Evolutionary conservation across 2,888 invertebrate genomes (phyloP).

Genomic region (Poecilus cupreus): DNA sequence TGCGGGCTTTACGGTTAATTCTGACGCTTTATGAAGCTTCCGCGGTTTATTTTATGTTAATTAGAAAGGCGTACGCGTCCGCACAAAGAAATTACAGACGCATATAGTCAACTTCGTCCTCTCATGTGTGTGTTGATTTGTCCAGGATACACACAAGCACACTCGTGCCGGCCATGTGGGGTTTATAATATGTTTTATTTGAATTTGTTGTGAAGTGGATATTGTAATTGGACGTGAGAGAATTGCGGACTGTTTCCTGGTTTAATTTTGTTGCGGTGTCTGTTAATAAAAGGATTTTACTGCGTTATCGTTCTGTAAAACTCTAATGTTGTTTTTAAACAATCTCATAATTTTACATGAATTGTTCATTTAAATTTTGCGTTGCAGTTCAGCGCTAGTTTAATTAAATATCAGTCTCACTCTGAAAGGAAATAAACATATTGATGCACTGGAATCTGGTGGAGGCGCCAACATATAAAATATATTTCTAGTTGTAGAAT

Average conservation of each 20-base stretch:
- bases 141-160: neutral
- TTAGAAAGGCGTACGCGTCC: slow-evolving; percentile 23
- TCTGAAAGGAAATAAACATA: too few relatives aligned
- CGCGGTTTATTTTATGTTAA: slow-evolving; percentile 56
- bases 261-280: neutral
- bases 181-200: slow-evolving; percentile 29
- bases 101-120: neutral
- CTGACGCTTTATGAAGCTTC: slow-evolving; percentile 45
- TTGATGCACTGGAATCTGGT: too few relatives aligned
- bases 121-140: slow-evolving; percentile 25
- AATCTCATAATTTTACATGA: slow-evolving; percentile 12
- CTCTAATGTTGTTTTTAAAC: neutral
- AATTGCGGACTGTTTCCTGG: neutral
- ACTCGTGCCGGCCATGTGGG: neutral
- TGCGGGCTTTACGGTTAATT: slow-evolving; percentile 49
- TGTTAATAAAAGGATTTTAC: slow-evolving; percentile 21
- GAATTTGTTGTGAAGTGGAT: slow-evolving; percentile 29
- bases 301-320: neutral
- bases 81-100: slow-evolving; percentile 32
- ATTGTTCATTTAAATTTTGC: slow-evolving; percentile 19
- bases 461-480: too few relatives aligned
- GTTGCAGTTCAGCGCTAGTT: neutral
- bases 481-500: too few relatives aligned
- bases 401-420: neutral
- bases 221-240: slow-evolving; percentile 10